These are phyloP conservation scores for Coregonus clupeaformis DNA, from an alignment of 2,113 vertebrate genomes.

Conservation along the genomic window DNA sequence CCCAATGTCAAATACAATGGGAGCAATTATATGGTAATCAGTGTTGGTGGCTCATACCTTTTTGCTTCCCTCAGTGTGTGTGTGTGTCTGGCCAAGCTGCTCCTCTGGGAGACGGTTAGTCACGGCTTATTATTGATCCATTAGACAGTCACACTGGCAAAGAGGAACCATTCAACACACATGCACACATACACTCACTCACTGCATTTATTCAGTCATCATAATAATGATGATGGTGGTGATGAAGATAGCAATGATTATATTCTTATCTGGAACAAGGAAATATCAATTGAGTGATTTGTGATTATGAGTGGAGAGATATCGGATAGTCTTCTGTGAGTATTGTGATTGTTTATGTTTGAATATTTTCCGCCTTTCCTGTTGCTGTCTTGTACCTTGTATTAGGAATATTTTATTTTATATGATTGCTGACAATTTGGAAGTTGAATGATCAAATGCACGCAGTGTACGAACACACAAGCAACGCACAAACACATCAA, in stretches of 20 bases:
- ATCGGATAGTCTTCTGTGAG: too few relatives aligned
- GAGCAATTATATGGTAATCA: slow-evolving; percentile 95
- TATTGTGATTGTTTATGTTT: too few relatives aligned
- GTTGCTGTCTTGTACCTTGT: too few relatives aligned
- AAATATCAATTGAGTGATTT: too few relatives aligned
- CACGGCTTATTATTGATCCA: slow-evolving; percentile 79
- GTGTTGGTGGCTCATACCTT: slow-evolving; percentile 79
- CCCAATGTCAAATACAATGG: slow-evolving; percentile 87
- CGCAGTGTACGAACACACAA: too few relatives aligned
- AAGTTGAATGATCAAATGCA: too few relatives aligned
- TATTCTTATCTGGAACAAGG: slow-evolving; percentile 30
- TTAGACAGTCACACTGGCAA: slow-evolving; percentile 74
- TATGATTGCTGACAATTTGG: too few relatives aligned
- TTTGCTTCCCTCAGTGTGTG: slow-evolving; percentile 62
- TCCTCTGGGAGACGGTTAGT: slow-evolving; percentile 77
- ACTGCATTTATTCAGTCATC: slow-evolving; percentile 43
- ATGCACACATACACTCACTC: too few relatives aligned
- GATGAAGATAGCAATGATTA: slow-evolving; percentile 39
- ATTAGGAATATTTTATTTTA: too few relatives aligned
- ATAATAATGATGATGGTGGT: slow-evolving; percentile 31
- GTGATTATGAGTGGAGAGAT: too few relatives aligned
- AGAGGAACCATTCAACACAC: slow-evolving; percentile 60
- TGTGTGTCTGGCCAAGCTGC: slow-evolving; percentile 73
- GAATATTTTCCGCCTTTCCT: too few relatives aligned
- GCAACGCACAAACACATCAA: too few relatives aligned